Evolutionary conservation across 1,140 invertebrate genomes (phyloP), one percentile per base, ranked within the genome.

Genomic region (Nomia melanderi): DNA sequence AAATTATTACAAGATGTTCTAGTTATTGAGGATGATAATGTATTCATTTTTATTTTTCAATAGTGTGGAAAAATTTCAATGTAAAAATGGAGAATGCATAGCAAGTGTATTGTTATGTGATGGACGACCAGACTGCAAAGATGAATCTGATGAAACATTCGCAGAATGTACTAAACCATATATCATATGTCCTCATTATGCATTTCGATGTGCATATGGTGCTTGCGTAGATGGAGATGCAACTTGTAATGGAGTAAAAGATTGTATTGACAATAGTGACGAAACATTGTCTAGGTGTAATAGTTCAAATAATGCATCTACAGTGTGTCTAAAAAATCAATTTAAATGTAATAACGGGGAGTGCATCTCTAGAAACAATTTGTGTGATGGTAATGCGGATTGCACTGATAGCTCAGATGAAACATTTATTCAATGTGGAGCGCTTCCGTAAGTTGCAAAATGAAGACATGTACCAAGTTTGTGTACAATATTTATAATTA

Each of bases 201-300:
- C 91, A 4, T 95, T 94, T 86, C 93, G 92, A 14, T 96, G 95
- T 77, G 87, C 90, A 17, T 95, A 94, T 65, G 94, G 95, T 14
- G 93, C 92, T 14, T 96, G 95, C 77, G 92, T 96, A 8, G 87
- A 92, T 25, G 91, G 92, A 8, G 89, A 93, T 62, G 79, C 86
- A 1, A 89, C 87, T 25, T 95, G 95, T 81, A 93, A 97, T 87
- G 93, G 93, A 0, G 82, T 90, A 2, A 87, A 87, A 44, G 93
- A 97, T 67, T 97, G 96, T 86, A 74, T 90, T 0, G 95, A 96
- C 82, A 93, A 93, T 14, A 95, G 95, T 4, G 97, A 97, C 88
- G 96, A 96, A 78, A 76, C 79, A 20, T 62, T 87, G 4, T 23
- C 83, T 0, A 66, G 50, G 53, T 91, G 90, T 56, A 31, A 7